Evolutionary conservation across 2,797 vertebrate species (phyloP), one percentile per base, ranked within the genome.

Genomic region (Cheirogaleus major): DNA sequence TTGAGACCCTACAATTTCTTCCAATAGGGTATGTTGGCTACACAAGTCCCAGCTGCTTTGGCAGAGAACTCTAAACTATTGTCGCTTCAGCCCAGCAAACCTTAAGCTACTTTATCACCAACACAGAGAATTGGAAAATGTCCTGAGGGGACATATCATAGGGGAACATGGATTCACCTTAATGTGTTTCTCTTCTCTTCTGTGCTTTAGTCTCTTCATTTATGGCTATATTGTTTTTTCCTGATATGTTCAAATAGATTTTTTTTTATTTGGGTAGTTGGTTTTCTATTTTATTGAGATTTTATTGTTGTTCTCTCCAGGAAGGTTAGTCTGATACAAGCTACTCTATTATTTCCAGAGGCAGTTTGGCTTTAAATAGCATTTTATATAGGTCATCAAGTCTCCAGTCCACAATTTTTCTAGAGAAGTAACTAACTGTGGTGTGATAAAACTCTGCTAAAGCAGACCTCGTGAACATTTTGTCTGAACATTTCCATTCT

Each of bases 331-430:
- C 70, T 50, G 14, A 93, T 89, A 79, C 5, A 75, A 78, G 25
- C 8, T 88, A 22, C 10, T 94, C 2, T 52, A 22, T 93, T 89
- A 82, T 78, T 82, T 80, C 35, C 14, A 50, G 30, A 86, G 35
- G 69, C n/a, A 78, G 45, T 92, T 95, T 92, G n/a, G 17, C 38
- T 85, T 85, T 97, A 92, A 92, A 93, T 73, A 89, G 25, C n/a
- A 84, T 95, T 79, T 96, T 76, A 90, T 87, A 55, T 61, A 96
- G 45, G n/a, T 73, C n/a, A 73, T 85, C 11, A 89, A 48, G 20
- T 91, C n/a, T 86, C 43, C 35, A 85, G 27, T 25, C 23, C 22
- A 87, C 25, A 59, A 11, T 92, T 81, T 83, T 83, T 81, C 69
- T 59, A 41, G 81, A 84, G 75, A 90, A 84, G 55, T 79, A 76